Conservation (phyloP, 2,888 invertebrate species). For the Drosophila cognata region DNA sequence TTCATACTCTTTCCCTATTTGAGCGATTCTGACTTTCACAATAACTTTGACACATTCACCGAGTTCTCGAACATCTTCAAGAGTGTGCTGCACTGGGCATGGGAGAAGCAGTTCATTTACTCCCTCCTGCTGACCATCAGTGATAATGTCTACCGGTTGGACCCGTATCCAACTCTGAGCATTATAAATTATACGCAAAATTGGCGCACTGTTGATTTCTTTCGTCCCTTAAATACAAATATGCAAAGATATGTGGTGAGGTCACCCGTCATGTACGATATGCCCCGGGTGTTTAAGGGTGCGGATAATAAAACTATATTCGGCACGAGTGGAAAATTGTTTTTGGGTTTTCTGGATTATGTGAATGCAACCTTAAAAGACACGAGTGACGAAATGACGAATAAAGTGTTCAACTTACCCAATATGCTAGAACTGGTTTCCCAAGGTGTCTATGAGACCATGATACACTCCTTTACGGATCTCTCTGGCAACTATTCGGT, state of each 20-base stretch:
- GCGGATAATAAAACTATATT: conserved; percentile 47
- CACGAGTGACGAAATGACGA: conserved; percentile 24
- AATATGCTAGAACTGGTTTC: conserved; percentile 43
- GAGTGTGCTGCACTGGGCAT: conserved; percentile 64
- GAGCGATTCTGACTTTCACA: conserved; percentile 23
- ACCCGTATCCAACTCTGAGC: conserved; percentile 67
- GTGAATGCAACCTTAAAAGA: conserved; percentile 75
- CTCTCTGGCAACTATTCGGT: conserved; percentile 41
- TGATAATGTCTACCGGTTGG: conserved; percentile 61
- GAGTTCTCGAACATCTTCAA: conserved; percentile 39
- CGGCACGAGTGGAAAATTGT: conserved; percentile 72
- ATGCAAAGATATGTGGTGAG: conserved; percentile 70
- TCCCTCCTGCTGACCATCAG: conserved; percentile 66
- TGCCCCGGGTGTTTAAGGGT: conserved; percentile 76
- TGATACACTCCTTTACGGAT: conserved; percentile 74
- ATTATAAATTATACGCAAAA: conserved; percentile 64
- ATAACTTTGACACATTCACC: conserved; percentile 25
- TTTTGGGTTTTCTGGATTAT: conserved; percentile 63
- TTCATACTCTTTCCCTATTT: conserved; percentile 69
- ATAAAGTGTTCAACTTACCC: conserved; percentile 39
- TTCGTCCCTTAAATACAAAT: conserved; percentile 38
- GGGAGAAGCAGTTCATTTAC: conserved; percentile 73
- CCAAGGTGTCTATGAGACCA: conserved; percentile 74
- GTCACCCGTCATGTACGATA: conserved; percentile 68
- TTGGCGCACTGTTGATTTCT: conserved; percentile 66